Percentiles rank a stretch among this genome's conserved stretches.
These are phyloP conservation scores for Cryptus viduatorius DNA, from an alignment of 2,888 invertebrate genomes.

Conservation along the genomic window DNA sequence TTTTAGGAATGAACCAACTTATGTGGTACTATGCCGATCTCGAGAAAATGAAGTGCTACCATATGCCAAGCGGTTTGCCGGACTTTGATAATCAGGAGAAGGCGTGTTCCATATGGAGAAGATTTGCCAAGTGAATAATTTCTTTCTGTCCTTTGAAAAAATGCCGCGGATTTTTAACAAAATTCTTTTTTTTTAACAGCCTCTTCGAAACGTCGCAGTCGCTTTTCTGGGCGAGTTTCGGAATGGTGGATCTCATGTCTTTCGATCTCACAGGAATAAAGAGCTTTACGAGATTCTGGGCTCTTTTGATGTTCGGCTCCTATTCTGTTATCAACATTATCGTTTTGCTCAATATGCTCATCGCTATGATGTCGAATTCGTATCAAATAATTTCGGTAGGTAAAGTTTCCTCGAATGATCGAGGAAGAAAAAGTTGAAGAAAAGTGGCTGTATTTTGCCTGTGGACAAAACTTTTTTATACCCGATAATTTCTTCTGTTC, in stretches of 20 bases:
- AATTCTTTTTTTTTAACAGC: conserved; percentile 86
- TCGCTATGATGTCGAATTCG: conserved; percentile 99
- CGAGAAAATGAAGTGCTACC: conserved; percentile 94
- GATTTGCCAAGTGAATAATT: conserved; percentile 92
- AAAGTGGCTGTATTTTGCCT: not conserved
- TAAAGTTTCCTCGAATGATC: no score
- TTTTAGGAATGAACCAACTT: conserved; percentile 93
- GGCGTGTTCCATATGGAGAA: conserved; percentile 94
- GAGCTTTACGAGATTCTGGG: conserved; percentile 98
- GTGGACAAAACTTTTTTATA: no score
- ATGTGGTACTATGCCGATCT: conserved; percentile 97
- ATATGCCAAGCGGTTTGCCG: conserved; percentile 89
- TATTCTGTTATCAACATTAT: conserved; percentile 99
- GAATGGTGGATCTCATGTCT: conserved; percentile 96
- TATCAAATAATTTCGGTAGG: conserved; percentile 98
- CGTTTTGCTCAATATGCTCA: conserved; percentile 98
- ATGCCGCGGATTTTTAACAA: no score
- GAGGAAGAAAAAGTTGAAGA: not conserved
- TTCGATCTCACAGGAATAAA: conserved; percentile 98
- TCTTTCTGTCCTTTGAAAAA: conserved; percentile 7
- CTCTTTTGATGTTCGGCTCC: conserved; percentile 98
- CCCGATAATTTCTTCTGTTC: no score
- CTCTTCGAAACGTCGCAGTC: conserved; percentile 99
- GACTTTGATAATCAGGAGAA: conserved; percentile 94
- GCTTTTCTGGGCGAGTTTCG: conserved; percentile 99